A percentile compares a stretch with the other conserved stretches of the same genome.
phyloP scores from a whole-genome alignment of 2,113 vertebrate genomes.

The Gopherus evgoodei region DNA sequence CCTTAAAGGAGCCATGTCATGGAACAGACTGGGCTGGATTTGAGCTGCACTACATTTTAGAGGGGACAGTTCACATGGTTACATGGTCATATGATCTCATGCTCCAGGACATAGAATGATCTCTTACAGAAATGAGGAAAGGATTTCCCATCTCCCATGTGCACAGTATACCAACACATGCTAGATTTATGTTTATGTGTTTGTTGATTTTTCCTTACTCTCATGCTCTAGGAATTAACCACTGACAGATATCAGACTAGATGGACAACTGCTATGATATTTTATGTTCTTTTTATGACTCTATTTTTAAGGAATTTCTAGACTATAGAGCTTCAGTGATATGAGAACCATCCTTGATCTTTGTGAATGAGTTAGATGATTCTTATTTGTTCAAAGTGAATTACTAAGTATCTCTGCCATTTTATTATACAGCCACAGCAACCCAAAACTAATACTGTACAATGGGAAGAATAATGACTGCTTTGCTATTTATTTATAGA shows the following conservation, averaged over 20 bases:
- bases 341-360: background rate
- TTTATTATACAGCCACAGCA: background rate
- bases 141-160: background rate
- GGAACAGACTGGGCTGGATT: too few relatives aligned
- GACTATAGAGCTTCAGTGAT: background rate
- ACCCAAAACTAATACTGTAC: background rate
- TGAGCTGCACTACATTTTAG: too few relatives aligned
- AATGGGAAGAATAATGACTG: constrained; percentile 41
- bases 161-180: background rate
- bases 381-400: background rate
- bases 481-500: constrained; percentile 52
- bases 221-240: background rate
- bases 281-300: background rate
- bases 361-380: background rate
- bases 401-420: background rate
- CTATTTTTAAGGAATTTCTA: background rate
- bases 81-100: background rate
- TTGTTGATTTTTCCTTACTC: constrained; percentile 18
- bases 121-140: background rate
- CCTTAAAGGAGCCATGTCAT: too few relatives aligned
- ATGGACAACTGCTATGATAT: constrained; percentile 9
- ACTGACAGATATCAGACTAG: constrained; percentile 2
- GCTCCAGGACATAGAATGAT: background rate
- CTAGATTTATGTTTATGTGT: background rate
- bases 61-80: too few relatives aligned